Conservation (phyloP, 2,797 vertebrate genomes). For the Adelosebastes latens region DNA sequence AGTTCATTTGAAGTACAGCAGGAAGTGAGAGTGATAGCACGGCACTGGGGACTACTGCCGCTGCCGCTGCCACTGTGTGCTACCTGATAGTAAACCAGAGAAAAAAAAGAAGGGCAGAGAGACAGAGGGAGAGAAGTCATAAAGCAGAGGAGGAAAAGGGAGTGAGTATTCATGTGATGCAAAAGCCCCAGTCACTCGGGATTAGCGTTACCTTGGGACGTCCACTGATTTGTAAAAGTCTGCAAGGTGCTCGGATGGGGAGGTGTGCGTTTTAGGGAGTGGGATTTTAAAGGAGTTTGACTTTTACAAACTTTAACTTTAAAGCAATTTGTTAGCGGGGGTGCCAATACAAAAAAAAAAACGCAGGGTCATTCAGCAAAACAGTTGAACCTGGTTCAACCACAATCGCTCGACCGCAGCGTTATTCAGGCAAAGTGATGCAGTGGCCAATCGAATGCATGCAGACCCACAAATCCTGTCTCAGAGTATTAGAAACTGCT, state of each 20-base stretch:
- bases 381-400: background rate
- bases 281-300: background rate
- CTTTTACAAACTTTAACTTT: conserved; percentile 1
- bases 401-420: background rate
- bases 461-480: background rate
- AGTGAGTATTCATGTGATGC: background rate
- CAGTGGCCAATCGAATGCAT: background rate
- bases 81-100: conserved; percentile 22
- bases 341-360: background rate
- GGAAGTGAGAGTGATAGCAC: conserved; percentile 51
- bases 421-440: background rate
- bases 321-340: background rate
- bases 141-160: background rate
- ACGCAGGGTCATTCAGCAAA: background rate
- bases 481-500: background rate
- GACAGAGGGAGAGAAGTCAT: background rate
- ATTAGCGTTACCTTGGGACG: conserved; percentile 1
- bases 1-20: conserved; percentile 68
- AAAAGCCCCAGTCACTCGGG: background rate
- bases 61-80: conserved; percentile 13
- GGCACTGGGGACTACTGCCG: conserved; percentile 41
- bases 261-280: background rate
- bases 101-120: background rate
- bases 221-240: background rate
- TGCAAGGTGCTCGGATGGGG: background rate